These are phyloP conservation scores for Lasioglossum baleicum DNA, from an alignment of 1,140 invertebrate genomes.

Conservation along the genomic window DNA sequence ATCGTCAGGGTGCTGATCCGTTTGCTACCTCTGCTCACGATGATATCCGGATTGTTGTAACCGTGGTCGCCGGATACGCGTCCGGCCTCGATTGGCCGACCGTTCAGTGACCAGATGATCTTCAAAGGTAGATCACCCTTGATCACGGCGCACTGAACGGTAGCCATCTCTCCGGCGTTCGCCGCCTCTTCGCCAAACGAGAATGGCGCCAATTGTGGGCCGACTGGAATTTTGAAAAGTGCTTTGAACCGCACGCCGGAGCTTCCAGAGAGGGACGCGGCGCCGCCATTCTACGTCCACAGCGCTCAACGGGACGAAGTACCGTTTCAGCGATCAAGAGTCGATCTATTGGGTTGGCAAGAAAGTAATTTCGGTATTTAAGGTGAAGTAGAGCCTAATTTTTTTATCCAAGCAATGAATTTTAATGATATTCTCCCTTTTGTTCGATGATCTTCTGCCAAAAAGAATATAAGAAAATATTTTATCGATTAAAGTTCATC, in stretches of 20 bases:
- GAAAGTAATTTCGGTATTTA: too few relatives aligned
- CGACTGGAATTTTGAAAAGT: slow-evolving; percentile 78
- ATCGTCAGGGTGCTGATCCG: slow-evolving; percentile 86
- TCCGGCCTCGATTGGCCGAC: slow-evolving; percentile 64
- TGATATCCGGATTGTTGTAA: slow-evolving; percentile 81
- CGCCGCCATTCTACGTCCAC: too few relatives aligned
- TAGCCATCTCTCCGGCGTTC: slow-evolving; percentile 86
- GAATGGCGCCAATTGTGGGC: slow-evolving; percentile 84
- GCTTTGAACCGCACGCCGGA: slow-evolving; percentile 39
- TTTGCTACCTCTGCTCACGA: slow-evolving; percentile 84
- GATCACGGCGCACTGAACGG: slow-evolving; percentile 86
- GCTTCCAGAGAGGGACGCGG: slow-evolving; percentile 18
- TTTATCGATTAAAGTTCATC: too few relatives aligned
- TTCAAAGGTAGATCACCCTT: slow-evolving; percentile 89
- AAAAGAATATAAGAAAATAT: too few relatives aligned
- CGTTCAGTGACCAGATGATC: slow-evolving; percentile 87
- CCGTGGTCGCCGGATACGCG: slow-evolving; percentile 63
- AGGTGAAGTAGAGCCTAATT: too few relatives aligned
- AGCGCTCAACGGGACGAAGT: too few relatives aligned
- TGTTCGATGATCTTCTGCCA: too few relatives aligned
- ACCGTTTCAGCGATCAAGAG: too few relatives aligned
- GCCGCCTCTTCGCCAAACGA: slow-evolving; percentile 84
- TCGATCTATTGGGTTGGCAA: too few relatives aligned
- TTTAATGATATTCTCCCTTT: too few relatives aligned
- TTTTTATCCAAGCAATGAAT: too few relatives aligned